A percentile compares a stretch with the other conserved stretches of the same genome.
Conservation (phyloP, 2,888 invertebrate genomes). For the Omphaloscelis lunosa region DNA sequence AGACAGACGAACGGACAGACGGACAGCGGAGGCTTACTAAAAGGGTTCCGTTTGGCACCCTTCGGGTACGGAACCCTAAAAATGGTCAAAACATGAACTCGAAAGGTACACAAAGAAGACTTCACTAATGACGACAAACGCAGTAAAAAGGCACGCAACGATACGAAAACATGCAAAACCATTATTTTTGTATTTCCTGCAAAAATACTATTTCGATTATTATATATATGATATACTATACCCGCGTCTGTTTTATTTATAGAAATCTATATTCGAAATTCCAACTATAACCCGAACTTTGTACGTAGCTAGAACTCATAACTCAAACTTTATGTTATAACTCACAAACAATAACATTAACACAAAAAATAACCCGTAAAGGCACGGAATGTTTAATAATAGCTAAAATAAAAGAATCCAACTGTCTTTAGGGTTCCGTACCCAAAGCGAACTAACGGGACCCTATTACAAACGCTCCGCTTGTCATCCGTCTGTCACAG, state of each 20-base stretch:
- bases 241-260: too few species aligned
- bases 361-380: conserved; percentile 1
- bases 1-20: too few species aligned
- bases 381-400: background rate
- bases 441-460: background rate
- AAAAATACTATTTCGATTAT: background rate
- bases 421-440: background rate
- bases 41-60: too few species aligned
- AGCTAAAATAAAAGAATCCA: conserved; percentile 17
- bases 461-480: too few species aligned
- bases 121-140: background rate
- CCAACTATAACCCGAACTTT: background rate
- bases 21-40: too few species aligned
- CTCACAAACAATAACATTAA: background rate
- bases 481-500: too few species aligned
- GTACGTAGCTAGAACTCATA: background rate
- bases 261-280: background rate
- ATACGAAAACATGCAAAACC: background rate
- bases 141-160: background rate
- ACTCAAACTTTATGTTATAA: background rate
- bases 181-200: conserved; percentile 1
- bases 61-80: too few species aligned
- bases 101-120: background rate
- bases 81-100: too few species aligned
- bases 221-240: too few species aligned